A percentile compares a stretch with the other conserved stretches of the same genome.
Evolutionary conservation across 2,797 vertebrate genomes (phyloP).

Genomic region (Hemitrygon akajei): DNA sequence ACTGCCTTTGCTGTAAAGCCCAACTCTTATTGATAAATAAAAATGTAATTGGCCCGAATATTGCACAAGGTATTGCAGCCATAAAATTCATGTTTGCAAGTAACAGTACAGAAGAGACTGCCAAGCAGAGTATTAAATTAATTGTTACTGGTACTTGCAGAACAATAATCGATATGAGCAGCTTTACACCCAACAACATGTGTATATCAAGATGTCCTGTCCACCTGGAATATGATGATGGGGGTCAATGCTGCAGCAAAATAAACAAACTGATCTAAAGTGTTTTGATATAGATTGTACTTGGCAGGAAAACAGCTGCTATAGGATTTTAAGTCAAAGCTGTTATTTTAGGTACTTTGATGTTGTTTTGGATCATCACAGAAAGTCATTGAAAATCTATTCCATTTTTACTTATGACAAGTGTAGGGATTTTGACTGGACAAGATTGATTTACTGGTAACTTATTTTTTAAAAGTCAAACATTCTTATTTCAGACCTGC

Average conservation of each 20-base stretch:
- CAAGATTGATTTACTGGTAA: background rate
- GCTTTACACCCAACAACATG: background rate
- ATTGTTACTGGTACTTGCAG: background rate
- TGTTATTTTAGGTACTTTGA: background rate
- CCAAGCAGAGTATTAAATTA: background rate
- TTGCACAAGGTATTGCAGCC: background rate
- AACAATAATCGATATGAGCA: background rate
- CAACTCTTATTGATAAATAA: too few species aligned
- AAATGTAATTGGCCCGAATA: background rate
- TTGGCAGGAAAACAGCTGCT: constrained; percentile 19
- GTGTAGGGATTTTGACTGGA: background rate
- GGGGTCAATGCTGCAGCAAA: too few species aligned
- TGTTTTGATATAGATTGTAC: background rate
- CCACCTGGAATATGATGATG: background rate
- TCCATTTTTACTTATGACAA: background rate
- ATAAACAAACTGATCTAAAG: background rate
- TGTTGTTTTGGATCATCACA: background rate
- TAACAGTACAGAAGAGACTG: background rate
- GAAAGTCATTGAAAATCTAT: constrained; percentile 18
- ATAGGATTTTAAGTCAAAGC: background rate
- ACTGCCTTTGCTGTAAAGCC: too few species aligned
- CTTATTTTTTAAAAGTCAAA: background rate
- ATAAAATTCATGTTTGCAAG: background rate
- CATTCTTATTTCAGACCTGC: background rate
- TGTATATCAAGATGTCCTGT: background rate